Evolutionary conservation across 2,113 vertebrate species (phyloP).

Genomic region (Ammodytes dubius): DNA sequence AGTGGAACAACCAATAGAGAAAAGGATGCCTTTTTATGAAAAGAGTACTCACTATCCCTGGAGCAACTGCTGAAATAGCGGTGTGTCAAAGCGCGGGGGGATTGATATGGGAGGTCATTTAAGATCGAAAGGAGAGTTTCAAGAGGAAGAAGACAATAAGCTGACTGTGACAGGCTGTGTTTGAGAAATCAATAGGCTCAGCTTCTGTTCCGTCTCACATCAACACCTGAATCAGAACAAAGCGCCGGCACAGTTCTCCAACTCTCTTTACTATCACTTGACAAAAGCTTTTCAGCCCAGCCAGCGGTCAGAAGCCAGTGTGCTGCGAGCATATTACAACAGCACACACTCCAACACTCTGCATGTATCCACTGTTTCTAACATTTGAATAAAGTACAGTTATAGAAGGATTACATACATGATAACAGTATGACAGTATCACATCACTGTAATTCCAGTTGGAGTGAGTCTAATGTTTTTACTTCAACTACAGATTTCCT

Average conservation of each 20-base stretch:
- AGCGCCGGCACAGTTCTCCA: slow-evolving; percentile 42
- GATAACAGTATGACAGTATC: slow-evolving; percentile 53
- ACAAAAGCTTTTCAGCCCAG: slow-evolving; percentile 44
- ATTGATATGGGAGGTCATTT: slow-evolving; percentile 68
- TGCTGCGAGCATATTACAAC: slow-evolving; percentile 3
- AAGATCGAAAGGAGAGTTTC: slow-evolving; percentile 67
- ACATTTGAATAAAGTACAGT: slow-evolving; percentile 41
- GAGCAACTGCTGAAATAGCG: slow-evolving; percentile 52
- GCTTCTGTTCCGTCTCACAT: slow-evolving; percentile 74
- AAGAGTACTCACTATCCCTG: slow-evolving; percentile 32
- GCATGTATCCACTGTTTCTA: slow-evolving; percentile 15
- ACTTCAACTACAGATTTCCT: slow-evolving; percentile 28
- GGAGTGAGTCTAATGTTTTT: slow-evolving; percentile 13
- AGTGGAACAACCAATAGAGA: background rate
- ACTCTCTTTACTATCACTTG: slow-evolving; percentile 51
- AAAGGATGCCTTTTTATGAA: background rate
- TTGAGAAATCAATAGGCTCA: slow-evolving; percentile 81
- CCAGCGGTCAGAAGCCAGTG: slow-evolving; percentile 18
- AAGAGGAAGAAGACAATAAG: slow-evolving; percentile 75
- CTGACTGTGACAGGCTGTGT: slow-evolving; percentile 72
- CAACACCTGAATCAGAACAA: slow-evolving; percentile 76
- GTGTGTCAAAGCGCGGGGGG: slow-evolving; percentile 57
- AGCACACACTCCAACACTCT: background rate
- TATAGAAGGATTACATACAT: slow-evolving; percentile 18
- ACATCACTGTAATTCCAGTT: slow-evolving; percentile 19